These are phyloP conservation scores for Meta bourneti DNA, from an alignment of 2,888 invertebrate species.

Conservation along the genomic window DNA sequence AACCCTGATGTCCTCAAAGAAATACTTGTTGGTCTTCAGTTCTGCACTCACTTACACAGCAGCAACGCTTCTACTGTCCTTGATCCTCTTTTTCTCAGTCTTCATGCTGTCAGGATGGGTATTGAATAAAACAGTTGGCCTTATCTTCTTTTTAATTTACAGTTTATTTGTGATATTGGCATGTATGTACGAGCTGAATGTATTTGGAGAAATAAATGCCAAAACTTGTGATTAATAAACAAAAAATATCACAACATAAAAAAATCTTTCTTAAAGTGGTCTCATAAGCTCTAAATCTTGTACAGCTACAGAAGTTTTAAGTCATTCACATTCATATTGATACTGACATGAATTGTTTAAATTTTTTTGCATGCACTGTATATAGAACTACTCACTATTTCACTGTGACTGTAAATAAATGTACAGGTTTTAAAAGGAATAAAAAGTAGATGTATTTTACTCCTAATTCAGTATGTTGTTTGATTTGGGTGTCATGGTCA, in stretches of 20 bases:
- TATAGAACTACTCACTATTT: too few species aligned
- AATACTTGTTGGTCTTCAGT: constrained; percentile 87
- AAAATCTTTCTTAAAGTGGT: not conserved
- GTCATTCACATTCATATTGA: too few species aligned
- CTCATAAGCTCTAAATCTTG: too few species aligned
- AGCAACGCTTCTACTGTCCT: constrained; percentile 88
- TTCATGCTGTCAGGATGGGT: constrained; percentile 85
- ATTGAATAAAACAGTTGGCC: constrained; percentile 86
- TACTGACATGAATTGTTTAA: too few species aligned
- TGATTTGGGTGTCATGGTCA: too few species aligned
- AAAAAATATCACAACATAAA: not conserved
- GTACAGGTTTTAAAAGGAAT: too few species aligned
- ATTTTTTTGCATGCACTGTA: too few species aligned
- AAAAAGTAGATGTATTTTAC: too few species aligned
- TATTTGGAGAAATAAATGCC: constrained; percentile 94
- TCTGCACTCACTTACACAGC: constrained; percentile 91
- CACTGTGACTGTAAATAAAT: too few species aligned
- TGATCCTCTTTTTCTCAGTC: constrained; percentile 86
- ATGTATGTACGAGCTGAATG: constrained; percentile 89
- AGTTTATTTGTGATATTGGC: constrained; percentile 87
- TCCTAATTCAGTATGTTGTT: too few species aligned
- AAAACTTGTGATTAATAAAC: constrained; percentile 84
- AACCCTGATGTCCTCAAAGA: constrained; percentile 84
- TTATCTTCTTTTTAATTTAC: constrained; percentile 86
- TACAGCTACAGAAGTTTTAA: too few species aligned